Conservation (phyloP, 2,888 invertebrate species). For the Watsonalla binaria region DNA sequence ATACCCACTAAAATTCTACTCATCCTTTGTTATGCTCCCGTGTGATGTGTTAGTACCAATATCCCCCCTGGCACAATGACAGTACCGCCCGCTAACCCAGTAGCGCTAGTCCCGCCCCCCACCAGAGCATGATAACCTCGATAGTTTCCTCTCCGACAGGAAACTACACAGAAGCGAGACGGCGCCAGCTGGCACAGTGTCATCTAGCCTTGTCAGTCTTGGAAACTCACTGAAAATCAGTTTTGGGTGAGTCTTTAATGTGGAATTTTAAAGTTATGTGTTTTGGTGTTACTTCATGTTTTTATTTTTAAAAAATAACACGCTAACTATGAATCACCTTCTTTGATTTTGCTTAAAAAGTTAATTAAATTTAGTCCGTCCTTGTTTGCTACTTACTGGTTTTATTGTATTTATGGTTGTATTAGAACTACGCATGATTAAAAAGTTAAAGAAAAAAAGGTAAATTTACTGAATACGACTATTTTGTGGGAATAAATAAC, state of each 20-base stretch:
- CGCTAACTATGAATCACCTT: too few relatives aligned
- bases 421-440: too few relatives aligned
- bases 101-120: slow-evolving; percentile 43
- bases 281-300: slow-evolving; percentile 2
- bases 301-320: too few relatives aligned
- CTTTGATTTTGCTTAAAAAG: too few relatives aligned
- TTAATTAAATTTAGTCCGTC: too few relatives aligned
- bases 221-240: slow-evolving; percentile 91
- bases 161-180: slow-evolving; percentile 86
- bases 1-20: too few relatives aligned
- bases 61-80: slow-evolving; percentile 18
- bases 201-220: slow-evolving; percentile 87
- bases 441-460: too few relatives aligned
- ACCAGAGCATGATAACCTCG: slow-evolving; percentile 65
- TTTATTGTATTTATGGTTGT: too few relatives aligned
- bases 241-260: slow-evolving; percentile 82
- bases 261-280: neutral
- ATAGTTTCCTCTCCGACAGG: slow-evolving; percentile 71
- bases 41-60: neutral
- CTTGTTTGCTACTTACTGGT: too few relatives aligned
- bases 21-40: too few relatives aligned
- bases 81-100: slow-evolving; percentile 42
- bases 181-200: slow-evolving; percentile 84
- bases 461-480: too few relatives aligned
- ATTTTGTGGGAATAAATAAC: too few relatives aligned